These are phyloP conservation scores for Phodopus roborovskii DNA, from an alignment of 2,113 vertebrate genomes.

Conservation along the genomic window DNA sequence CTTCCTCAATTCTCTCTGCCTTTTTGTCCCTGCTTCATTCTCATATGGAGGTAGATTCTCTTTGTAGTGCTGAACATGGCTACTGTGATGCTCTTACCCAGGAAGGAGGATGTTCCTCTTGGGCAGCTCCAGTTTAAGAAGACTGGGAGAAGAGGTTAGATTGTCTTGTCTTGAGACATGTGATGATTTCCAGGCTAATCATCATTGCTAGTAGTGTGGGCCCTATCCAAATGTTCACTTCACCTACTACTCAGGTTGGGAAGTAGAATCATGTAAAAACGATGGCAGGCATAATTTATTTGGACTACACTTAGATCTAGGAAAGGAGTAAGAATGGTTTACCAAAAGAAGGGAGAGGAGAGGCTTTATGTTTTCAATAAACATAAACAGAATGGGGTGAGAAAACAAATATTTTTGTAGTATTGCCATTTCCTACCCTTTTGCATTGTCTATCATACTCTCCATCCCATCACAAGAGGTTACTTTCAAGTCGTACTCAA, in stretches of 20 bases:
- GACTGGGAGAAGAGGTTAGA: not conserved
- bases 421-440: not conserved
- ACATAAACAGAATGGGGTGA: not conserved
- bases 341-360: not conserved
- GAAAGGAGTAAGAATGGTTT: not conserved
- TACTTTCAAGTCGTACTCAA: not conserved
- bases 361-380: conserved; percentile 30
- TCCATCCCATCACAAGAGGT: not conserved
- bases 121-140: not conserved
- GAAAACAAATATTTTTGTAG: conserved; percentile 1
- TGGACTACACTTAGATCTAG: not conserved
- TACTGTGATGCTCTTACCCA: not conserved
- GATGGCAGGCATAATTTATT: not conserved
- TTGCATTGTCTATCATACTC: not conserved
- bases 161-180: conserved; percentile 8
- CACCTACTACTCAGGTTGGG: not conserved
- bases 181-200: not conserved
- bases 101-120: not conserved
- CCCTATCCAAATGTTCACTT: not conserved
- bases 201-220: not conserved
- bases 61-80: not conserved
- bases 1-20: not conserved
- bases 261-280: not conserved
- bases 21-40: not conserved
- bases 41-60: not conserved